phyloP scores from a whole-genome alignment of 2,797 vertebrate species.

The Menidia menidia region DNA sequence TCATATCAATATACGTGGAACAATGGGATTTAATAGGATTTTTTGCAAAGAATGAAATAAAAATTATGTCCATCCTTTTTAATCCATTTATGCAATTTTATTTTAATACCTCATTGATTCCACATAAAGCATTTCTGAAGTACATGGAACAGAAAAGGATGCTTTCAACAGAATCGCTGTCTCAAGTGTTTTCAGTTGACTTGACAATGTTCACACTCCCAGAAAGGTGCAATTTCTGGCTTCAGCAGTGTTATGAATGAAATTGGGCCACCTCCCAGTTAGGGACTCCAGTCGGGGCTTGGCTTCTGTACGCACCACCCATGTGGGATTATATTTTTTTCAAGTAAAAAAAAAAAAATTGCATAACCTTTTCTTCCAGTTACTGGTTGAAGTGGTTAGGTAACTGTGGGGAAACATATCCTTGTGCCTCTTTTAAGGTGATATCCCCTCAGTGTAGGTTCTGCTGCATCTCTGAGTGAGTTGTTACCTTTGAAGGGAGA shows the following conservation, averaged over 20 bases:
- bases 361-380: neutral
- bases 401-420: slow-evolving; percentile 22
- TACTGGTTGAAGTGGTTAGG: neutral
- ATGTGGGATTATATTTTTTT: slow-evolving; percentile 49
- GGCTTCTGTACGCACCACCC: slow-evolving; percentile 41
- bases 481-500: slow-evolving; percentile 96
- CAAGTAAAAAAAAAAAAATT: slow-evolving; percentile 24
- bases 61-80: slow-evolving; percentile 3
- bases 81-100: slow-evolving; percentile 5
- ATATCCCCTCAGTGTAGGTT: slow-evolving; percentile 15
- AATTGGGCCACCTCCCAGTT: slow-evolving; percentile 65
- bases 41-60: neutral
- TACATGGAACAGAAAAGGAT: neutral
- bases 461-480: neutral
- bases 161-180: slow-evolving; percentile 9
- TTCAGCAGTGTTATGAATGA: slow-evolving; percentile 47
- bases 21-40: slow-evolving; percentile 20
- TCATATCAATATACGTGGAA: neutral
- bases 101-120: slow-evolving; percentile 7
- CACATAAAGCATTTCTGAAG: neutral
- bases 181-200: slow-evolving; percentile 28
- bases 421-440: slow-evolving; percentile 24
- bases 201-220: slow-evolving; percentile 38
- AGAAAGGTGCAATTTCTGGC: slow-evolving; percentile 41
- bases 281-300: slow-evolving; percentile 36